Base-by-base conservation (phyloP, 2,888 invertebrate genomes). In the Drosophila trichaetosa region DNA sequence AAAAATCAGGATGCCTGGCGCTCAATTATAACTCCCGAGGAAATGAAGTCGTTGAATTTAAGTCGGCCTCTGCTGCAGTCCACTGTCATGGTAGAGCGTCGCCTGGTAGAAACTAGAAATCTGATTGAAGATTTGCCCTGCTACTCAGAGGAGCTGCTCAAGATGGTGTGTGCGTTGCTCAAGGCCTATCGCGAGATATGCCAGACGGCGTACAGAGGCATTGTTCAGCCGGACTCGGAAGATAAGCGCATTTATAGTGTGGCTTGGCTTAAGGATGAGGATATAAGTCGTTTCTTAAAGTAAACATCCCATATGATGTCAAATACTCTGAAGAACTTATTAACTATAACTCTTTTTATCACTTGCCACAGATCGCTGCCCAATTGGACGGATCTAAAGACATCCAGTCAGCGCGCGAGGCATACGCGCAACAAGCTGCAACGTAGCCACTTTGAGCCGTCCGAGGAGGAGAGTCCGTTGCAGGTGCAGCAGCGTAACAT, bases 221-320 rank as follows among this genome's bases (percentile, higher is more conserved):
- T 97, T 73, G 96, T 97, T 0, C 96, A 96, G 90, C 95, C 96
- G 0, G 96, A 96, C 85, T 94, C 96, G 0, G 96, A 97, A 89
- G 96, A 97, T 86, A 95, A 96, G 82, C 94, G 96, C 72, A 96
- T 97, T 69, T 96, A 97, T 82, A 97, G 97, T 87, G 97, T 97
- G 1, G 95, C 96, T 16, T 98, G 98, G 98, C 95, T 98, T 1
- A 97, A 97, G 82, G 99, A 99, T 93, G 98, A 98, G 87, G 99
- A 99, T 91, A 98, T 99, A 73, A 98, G 97, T 91, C 94, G 98
- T 62, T 97, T 98, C 93, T 95, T 99, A 83, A 98, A 97, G 95
- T 96, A 94, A 82, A 93, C 67, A 42, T 27, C 0, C 10, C 16
- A 2, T 16, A 0, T 24, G 21, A 8, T 56, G 16, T 27, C 1